Percentiles rank a stretch among this genome's conserved stretches.
Conservation (phyloP, 2,113 vertebrate species). For the Empidonax alnorum region DNA sequence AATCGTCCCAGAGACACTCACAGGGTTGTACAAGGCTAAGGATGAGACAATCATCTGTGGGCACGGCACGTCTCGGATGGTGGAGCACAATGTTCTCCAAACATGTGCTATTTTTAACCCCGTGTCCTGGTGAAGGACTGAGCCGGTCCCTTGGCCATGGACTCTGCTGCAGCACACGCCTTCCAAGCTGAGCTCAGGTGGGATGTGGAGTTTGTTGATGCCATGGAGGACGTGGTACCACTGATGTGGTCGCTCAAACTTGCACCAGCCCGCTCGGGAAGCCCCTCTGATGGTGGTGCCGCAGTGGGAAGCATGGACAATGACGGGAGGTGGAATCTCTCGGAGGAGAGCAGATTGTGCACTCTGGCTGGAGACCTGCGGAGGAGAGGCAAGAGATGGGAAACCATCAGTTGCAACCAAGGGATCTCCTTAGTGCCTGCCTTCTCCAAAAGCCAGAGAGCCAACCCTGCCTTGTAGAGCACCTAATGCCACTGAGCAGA, state of each 20-base stretch:
- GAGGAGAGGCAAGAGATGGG: neutral
- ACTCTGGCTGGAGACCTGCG: conserved; percentile 7
- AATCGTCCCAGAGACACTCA: neutral
- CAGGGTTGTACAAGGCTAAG: neutral
- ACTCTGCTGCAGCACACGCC: neutral
- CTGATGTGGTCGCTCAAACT: neutral
- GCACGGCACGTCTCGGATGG: neutral
- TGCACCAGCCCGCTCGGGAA: neutral
- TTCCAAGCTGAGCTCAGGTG: neutral
- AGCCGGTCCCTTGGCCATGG: neutral
- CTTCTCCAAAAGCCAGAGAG: neutral
- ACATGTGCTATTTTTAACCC: neutral
- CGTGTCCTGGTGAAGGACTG: neutral
- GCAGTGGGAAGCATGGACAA: neutral
- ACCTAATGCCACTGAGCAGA: neutral
- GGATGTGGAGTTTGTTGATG: neutral
- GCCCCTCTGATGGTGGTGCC: neutral
- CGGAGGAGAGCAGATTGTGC: neutral
- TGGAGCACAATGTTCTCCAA: neutral
- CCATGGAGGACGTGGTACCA: neutral
- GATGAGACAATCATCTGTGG: neutral
- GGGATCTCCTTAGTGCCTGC: neutral
- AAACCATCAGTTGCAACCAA: neutral
- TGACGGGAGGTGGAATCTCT: neutral
- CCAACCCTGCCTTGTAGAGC: neutral